Evolutionary conservation across 2,797 vertebrate genomes (phyloP).

Genomic region (Pipistrellus pygmaeus): DNA sequence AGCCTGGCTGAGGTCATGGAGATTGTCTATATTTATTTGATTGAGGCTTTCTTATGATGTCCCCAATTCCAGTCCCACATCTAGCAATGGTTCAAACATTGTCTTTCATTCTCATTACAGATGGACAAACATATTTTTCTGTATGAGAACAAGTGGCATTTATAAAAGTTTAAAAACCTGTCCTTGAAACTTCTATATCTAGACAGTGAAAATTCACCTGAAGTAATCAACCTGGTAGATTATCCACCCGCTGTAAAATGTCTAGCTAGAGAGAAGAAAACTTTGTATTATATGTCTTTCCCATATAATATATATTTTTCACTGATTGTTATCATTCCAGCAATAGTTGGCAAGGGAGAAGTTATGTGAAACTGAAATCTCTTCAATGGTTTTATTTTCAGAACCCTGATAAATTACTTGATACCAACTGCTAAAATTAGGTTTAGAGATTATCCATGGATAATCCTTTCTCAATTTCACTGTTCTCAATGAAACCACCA

Average conservation of each 20-base stretch:
- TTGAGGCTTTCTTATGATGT: not conserved
- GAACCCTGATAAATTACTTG: slow-evolving; percentile 1
- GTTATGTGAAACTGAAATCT: not conserved
- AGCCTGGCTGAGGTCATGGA: not conserved
- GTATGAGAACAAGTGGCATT: not conserved
- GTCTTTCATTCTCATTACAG: not conserved
- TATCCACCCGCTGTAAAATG: not conserved
- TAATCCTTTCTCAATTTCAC: slow-evolving; percentile 22
- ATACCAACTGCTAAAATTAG: slow-evolving; percentile 3
- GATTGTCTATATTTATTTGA: not conserved
- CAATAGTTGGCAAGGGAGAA: slow-evolving; percentile 23
- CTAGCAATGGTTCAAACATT: not conserved
- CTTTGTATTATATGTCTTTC: not conserved
- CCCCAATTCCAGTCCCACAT: not conserved
- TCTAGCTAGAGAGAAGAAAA: not conserved
- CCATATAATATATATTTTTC: not conserved
- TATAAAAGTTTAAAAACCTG: not conserved
- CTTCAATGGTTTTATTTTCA: not conserved
- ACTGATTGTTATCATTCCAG: not conserved
- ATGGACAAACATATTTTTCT: not conserved
- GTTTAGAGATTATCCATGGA: not conserved
- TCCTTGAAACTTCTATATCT: not conserved
- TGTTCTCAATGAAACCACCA: not conserved
- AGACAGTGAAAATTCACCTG: not conserved
- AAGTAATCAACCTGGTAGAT: not conserved